Evolutionary conservation across 2,797 vertebrate genomes (phyloP).

Genomic region (Sebastes diploproa): DNA sequence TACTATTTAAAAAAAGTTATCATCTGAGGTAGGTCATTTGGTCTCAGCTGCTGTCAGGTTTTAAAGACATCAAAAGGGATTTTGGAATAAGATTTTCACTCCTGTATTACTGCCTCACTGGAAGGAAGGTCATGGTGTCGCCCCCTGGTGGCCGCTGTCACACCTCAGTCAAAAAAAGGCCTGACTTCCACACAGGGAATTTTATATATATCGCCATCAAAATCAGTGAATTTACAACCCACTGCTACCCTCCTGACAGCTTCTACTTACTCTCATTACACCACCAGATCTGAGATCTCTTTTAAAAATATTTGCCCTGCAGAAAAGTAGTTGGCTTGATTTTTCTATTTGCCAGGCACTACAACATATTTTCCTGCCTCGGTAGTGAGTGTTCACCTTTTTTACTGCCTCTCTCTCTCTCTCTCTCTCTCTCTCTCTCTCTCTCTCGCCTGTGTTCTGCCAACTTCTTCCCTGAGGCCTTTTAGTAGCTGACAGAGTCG

Average conservation of each 20-base stretch:
- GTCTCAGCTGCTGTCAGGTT: conserved; percentile 20
- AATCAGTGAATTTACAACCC: background rate
- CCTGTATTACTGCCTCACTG: conserved; percentile 6
- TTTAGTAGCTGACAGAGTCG: conserved; percentile 11
- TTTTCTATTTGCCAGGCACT: background rate
- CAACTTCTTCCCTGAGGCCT: conserved; percentile 31
- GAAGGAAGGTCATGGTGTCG: background rate
- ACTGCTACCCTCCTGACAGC: conserved; percentile 13
- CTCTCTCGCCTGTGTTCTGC: conserved; percentile 4
- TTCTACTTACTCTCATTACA: background rate
- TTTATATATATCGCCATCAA: background rate
- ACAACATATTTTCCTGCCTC: background rate
- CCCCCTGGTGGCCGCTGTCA: conserved; percentile 31
- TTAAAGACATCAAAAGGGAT: background rate
- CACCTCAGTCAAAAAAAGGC: background rate
- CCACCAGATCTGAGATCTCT: background rate
- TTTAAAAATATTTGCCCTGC: background rate
- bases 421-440: background rate
- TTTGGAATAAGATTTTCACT: background rate
- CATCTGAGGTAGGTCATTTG: background rate
- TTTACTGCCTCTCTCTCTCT: conserved; percentile 56
- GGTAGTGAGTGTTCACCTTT: conserved; percentile 22
- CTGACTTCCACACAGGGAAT: conserved; percentile 17
- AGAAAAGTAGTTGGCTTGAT: background rate
- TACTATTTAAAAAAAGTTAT: background rate